Evolutionary conservation across 2,113 vertebrate genomes (phyloP).

Genomic region (Siniperca chuatsi): DNA sequence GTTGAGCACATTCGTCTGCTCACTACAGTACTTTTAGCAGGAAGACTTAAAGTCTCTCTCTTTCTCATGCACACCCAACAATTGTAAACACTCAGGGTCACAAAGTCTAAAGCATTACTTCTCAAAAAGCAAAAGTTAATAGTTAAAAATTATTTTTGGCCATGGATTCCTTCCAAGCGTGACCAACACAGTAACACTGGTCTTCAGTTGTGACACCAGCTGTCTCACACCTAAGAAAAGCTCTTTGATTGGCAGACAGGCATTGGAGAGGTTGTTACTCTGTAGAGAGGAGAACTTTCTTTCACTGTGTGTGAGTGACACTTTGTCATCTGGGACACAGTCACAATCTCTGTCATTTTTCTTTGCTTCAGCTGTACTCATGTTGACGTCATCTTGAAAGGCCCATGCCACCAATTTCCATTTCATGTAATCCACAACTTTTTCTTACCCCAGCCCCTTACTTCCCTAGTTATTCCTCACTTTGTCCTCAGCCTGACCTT

Average conservation of each 20-base stretch:
- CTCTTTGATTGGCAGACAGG: constrained; percentile 54
- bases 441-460: neutral
- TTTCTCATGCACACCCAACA: neutral
- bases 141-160: constrained; percentile 7
- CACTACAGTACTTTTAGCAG: neutral
- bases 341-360: constrained; percentile 50
- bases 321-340: constrained; percentile 53
- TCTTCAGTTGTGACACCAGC: constrained; percentile 56
- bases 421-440: constrained; percentile 20
- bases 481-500: neutral
- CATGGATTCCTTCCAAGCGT: neutral
- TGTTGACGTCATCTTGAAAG: constrained; percentile 34
- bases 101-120: neutral
- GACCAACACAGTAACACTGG: constrained; percentile 7
- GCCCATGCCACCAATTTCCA: neutral
- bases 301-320: constrained; percentile 52
- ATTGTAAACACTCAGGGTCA: neutral
- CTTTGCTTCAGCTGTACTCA: constrained; percentile 36
- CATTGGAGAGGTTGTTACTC: constrained; percentile 24
- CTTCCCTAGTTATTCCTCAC: neutral
- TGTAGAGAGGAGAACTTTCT: constrained; percentile 33
- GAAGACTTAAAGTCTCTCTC: neutral
- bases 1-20: neutral
- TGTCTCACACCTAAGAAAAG: constrained; percentile 50
- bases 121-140: constrained; percentile 19